A percentile compares a stretch with the other conserved stretches of the same genome.
Conservation (phyloP, 2,888 invertebrate genomes). For the Eupelmus urozonus region DNA sequence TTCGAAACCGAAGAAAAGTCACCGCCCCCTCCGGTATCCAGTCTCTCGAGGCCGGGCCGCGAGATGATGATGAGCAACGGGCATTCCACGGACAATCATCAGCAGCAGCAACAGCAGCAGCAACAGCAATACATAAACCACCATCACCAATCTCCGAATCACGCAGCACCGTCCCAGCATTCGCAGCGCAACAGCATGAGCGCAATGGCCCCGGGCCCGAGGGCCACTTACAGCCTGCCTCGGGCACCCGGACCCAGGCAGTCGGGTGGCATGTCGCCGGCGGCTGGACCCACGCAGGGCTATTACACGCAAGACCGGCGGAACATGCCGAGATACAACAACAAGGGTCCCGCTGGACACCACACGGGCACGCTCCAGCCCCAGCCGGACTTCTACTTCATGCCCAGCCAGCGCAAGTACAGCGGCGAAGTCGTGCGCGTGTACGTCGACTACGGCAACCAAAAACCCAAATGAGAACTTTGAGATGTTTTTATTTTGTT, state of each 20-base stretch:
- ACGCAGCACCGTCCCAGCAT: slow-evolving; percentile 43
- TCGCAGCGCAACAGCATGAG: slow-evolving; percentile 61
- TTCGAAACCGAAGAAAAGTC: slow-evolving; percentile 89
- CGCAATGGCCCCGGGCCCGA: slow-evolving; percentile 72
- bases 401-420: slow-evolving; percentile 96
- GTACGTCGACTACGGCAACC: slow-evolving; percentile 89
- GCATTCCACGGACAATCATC: slow-evolving; percentile 58
- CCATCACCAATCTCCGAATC: slow-evolving; percentile 34
- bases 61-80: slow-evolving; percentile 63
- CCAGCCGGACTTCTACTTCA: slow-evolving; percentile 94
- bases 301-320: slow-evolving; percentile 80
- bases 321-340: slow-evolving; percentile 71
- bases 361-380: slow-evolving; percentile 72
- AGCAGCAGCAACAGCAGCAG: slow-evolving; percentile 59
- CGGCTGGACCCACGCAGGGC: slow-evolving; percentile 73
- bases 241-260: slow-evolving; percentile 81
- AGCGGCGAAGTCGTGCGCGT: slow-evolving; percentile 93
- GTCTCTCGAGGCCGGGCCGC: slow-evolving; percentile 70
- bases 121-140: slow-evolving; percentile 51
- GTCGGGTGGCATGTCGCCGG: slow-evolving; percentile 66
- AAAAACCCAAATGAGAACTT: slow-evolving; percentile 79
- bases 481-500: not conserved
- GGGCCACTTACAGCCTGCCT: slow-evolving; percentile 88
- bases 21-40: slow-evolving; percentile 74
- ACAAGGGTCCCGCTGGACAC: slow-evolving; percentile 53